phyloP scores from a whole-genome alignment of 2,113 vertebrate genomes.

The Leiothrix lutea region DNA sequence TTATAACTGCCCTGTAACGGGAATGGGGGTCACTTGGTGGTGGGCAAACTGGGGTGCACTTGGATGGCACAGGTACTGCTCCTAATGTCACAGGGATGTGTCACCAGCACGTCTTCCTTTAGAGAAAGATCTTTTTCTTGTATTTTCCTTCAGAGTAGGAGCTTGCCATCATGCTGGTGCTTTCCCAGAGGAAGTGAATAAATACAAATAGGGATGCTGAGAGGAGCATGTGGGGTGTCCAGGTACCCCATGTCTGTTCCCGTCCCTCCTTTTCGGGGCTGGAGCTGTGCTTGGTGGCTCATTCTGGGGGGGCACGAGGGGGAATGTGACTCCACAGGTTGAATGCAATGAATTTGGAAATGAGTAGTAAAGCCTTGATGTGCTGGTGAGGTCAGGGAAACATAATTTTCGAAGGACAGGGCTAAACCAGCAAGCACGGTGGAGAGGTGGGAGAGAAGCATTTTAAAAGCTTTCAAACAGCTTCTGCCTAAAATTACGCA shows the following conservation, averaged over 20 bases:
- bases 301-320: fast-evolving
- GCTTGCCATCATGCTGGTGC: neutral
- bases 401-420: neutral
- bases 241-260: fast-evolving
- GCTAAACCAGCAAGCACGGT: fast-evolving
- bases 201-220: neutral
- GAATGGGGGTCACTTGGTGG: neutral
- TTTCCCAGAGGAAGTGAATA: neutral
- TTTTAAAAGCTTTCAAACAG: neutral
- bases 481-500: neutral
- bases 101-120: neutral
- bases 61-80: neutral
- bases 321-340: neutral
- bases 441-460: neutral
- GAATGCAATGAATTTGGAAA: neutral
- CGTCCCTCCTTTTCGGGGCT: fast-evolving
- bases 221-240: fast-evolving
- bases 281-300: neutral
- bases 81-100: neutral
- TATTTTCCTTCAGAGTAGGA: neutral
- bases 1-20: neutral
- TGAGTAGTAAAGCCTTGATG: fast-evolving
- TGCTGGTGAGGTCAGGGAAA: neutral
- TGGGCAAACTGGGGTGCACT: neutral
- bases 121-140: neutral